A percentile compares a stretch with the other conserved stretches of the same genome.
Evolutionary conservation across 1,140 invertebrate genomes (phyloP).

Genomic region (Drosophila pallidifrons): DNA sequence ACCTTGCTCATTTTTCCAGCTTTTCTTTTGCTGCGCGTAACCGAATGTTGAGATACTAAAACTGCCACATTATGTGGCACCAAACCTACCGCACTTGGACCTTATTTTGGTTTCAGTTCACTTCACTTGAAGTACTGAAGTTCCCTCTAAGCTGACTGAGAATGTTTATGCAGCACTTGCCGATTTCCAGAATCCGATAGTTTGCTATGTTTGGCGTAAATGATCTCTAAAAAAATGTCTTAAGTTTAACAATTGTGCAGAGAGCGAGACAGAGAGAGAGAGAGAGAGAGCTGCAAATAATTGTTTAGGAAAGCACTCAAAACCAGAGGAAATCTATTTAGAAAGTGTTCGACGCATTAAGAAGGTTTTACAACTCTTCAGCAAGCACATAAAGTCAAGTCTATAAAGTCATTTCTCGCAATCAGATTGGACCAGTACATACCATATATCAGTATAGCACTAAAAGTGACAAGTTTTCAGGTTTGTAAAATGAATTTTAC

Average conservation of each 20-base stretch:
- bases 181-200: conserved; percentile 9
- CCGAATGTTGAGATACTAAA: conserved; percentile 25
- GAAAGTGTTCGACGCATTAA: conserved; percentile 1
- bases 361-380: conserved; percentile 4
- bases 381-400: background rate
- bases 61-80: conserved; percentile 43
- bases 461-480: too few species aligned
- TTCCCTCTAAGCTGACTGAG: conserved; percentile 11
- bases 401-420: background rate
- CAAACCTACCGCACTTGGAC: conserved; percentile 33
- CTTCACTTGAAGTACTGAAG: background rate
- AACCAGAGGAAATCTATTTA: conserved; percentile 12
- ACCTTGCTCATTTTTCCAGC: conserved; percentile 35
- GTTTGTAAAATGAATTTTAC: too few species aligned
- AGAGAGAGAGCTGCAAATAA: conserved; percentile 4
- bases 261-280: background rate
- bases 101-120: conserved; percentile 31
- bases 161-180: conserved; percentile 36
- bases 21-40: conserved; percentile 26
- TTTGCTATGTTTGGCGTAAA: conserved; percentile 1
- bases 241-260: background rate
- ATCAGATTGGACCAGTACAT: background rate
- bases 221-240: conserved; percentile 7
- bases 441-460: background rate
- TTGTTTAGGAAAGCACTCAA: conserved; percentile 3